Evolutionary conservation across 2,888 invertebrate genomes (phyloP), one percentile per base, ranked within the genome.

Genomic region (Hymenopus coronatus): DNA sequence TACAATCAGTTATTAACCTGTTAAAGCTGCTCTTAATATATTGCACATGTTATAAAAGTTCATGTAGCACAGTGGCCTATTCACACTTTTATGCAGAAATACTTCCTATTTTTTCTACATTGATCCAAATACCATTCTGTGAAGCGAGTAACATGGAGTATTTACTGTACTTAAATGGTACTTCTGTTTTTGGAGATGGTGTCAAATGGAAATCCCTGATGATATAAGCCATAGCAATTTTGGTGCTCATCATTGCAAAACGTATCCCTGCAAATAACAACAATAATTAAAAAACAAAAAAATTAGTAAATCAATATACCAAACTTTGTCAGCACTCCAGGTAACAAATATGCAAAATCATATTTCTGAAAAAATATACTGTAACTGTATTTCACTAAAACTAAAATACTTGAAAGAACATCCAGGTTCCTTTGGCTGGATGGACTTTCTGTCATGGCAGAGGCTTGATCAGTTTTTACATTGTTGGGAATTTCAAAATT

Each of bases 181-280:
- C 92, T 84, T 92, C 92, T 0, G 94, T 94, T 91, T 94, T 93
- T 4, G 92, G 90, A 88, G 94, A 93, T 0, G 91, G 90, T 12
- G 93, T 92, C 90, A 94, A 92, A 89, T 93, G 93, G 91, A 94
- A 94, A 90, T 94, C 93, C 91, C 93, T 93, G 90, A 95, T 90
- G 2, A 95, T 91, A 54, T 93, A 91, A 2, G 94, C 93, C 92
- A 94, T 93, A 1, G 93, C 94, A 85, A 92, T 90, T 92, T 95
- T 95, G 0, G 94, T 94, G 84, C 94, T 94, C 91, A 94, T 92
- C 93, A 94, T 92, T 1, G 94, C 95, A 91, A 95, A 94, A 87
- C 95, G 92, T 90, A 94, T 92, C 89, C 94, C 94, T 94, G 92
- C n/a, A 93, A 93, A 90, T 87, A n/a, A n/a, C n/a, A n/a, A n/a